phyloP scores from a whole-genome alignment of 1,140 invertebrate genomes.

The Atta cephalotes region DNA sequence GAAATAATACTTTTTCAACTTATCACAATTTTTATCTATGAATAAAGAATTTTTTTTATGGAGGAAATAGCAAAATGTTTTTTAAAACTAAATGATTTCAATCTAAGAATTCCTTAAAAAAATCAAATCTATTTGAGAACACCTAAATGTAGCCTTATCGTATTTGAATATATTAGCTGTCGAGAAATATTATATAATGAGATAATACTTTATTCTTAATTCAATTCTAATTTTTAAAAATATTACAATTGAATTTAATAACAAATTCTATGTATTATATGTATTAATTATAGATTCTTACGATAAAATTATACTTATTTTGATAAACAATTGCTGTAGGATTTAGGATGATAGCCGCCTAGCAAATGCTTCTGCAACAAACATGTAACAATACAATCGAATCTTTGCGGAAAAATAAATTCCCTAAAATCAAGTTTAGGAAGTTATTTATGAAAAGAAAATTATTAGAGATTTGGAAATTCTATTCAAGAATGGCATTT shows the following conservation, averaged over 20 bases:
- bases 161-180: background rate
- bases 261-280: background rate
- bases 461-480: too few relatives aligned
- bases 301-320: background rate
- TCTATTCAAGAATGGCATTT: background rate
- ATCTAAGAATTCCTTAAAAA: background rate
- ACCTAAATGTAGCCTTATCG: background rate
- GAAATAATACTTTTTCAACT: background rate
- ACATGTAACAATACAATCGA: too few relatives aligned
- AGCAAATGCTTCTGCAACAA: background rate
- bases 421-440: too few relatives aligned
- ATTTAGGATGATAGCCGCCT: background rate
- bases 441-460: too few relatives aligned
- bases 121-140: background rate
- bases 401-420: too few relatives aligned
- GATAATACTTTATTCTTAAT: background rate
- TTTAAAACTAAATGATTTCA: background rate
- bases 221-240: background rate
- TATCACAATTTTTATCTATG: background rate
- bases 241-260: background rate
- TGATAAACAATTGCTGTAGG: background rate
- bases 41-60: background rate
- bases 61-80: background rate
- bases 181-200: background rate
- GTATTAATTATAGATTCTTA: background rate